Percentiles rank a stretch among this genome's conserved stretches.
Evolutionary conservation across 2,797 vertebrate genomes (phyloP).

Genomic region (Vespertilio murinus): DNA sequence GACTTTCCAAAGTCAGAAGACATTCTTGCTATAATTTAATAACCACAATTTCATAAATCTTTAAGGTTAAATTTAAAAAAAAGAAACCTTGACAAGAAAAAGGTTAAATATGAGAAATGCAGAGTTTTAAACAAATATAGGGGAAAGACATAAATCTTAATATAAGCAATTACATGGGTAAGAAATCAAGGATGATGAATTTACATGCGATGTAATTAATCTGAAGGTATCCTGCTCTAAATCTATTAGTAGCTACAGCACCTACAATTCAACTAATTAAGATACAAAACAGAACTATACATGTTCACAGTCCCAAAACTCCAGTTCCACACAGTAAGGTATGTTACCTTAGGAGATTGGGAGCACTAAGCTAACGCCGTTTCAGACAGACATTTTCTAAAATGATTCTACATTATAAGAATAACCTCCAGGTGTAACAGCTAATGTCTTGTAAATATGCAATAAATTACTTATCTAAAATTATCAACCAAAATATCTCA

Average conservation of each 20-base stretch:
- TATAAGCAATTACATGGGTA: background rate
- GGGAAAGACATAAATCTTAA: background rate
- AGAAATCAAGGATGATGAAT: background rate
- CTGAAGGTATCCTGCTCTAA: background rate
- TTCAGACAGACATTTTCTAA: background rate
- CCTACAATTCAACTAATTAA: slow-evolving; percentile 20
- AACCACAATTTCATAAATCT: background rate
- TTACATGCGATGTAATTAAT: slow-evolving; percentile 1
- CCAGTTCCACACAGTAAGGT: background rate
- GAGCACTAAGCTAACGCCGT: background rate
- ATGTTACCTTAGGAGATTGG: background rate
- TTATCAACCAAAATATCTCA: background rate
- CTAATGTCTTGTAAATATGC: background rate
- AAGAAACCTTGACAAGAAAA: background rate
- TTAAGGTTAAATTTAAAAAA: slow-evolving; percentile 22
- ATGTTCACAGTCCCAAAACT: background rate
- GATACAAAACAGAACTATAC: background rate
- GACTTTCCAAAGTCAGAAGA: slow-evolving; percentile 19
- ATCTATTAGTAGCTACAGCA: background rate
- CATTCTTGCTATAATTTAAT: background rate
- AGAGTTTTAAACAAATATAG: background rate
- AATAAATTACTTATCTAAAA: background rate
- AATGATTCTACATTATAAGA: background rate
- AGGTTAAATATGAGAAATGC: slow-evolving; percentile 5
- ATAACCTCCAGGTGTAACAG: background rate